Evolutionary conservation across 1,140 invertebrate species (phyloP), one percentile per base, ranked within the genome.

Genomic region (Aphelenchoides besseyi): DNA sequence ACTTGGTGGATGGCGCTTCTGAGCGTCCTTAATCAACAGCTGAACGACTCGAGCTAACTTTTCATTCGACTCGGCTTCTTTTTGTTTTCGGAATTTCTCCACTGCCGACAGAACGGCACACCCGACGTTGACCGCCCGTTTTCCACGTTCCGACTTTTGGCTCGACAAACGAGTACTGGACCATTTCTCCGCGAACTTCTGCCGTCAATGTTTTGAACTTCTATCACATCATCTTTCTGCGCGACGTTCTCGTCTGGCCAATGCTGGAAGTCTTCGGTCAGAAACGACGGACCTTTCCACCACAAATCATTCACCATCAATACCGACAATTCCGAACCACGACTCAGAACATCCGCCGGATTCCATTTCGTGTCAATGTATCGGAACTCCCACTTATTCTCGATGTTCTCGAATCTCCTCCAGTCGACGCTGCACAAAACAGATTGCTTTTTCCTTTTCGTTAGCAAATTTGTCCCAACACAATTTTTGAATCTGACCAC

Each of bases 11-110:
- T 54, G 18, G 2, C 1, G 2, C 5, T 35, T 53, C 67, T 72
- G 70, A 5, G 33, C 33, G 18, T 68, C 1, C 29, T 57, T 48
- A 1, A 72, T 48, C 18, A 72, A 74, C n/a, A n/a, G n/a, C n/a
- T n/a, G n/a, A n/a, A n/a, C n/a, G n/a, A n/a, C n/a, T n/a, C n/a
- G n/a, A n/a, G n/a, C n/a, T n/a, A n/a, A n/a, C n/a, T n/a, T n/a
- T n/a, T n/a, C n/a, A n/a, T n/a, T n/a, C n/a, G n/a, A n/a, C n/a
- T n/a, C n/a, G n/a, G n/a, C n/a, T n/a, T n/a, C n/a, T n/a, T n/a
- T n/a, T n/a, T n/a, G n/a, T n/a, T n/a, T n/a, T n/a, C n/a, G n/a
- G n/a, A n/a, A n/a, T n/a, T n/a, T n/a, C n/a, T n/a, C n/a, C n/a
- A n/a, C n/a, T 12, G 41, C 41, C 41, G 12, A 12, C 41, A 48